Evolutionary conservation across 2,797 vertebrate species (phyloP).

Genomic region (Phoeniculus purpureus): DNA sequence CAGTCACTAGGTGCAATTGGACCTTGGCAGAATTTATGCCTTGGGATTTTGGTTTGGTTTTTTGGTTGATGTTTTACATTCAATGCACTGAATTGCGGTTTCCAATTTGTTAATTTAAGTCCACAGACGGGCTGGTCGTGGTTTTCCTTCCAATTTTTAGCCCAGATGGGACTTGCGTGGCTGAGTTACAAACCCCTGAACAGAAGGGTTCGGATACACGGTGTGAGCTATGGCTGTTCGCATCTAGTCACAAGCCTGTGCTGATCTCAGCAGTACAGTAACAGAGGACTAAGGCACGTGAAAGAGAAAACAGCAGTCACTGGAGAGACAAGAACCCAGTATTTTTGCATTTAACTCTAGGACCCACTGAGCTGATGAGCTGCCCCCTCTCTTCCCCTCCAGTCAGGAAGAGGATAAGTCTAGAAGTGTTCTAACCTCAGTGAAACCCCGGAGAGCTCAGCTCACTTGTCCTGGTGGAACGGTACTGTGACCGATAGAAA

Average conservation of each 20-base stretch:
- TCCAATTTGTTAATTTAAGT: neutral
- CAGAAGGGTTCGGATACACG: conserved; percentile 67
- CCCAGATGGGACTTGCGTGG: conserved; percentile 24
- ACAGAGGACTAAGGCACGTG: neutral
- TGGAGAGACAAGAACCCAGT: neutral
- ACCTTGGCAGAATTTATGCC: neutral
- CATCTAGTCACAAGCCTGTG: neutral
- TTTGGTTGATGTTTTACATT: neutral
- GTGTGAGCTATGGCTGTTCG: conserved; percentile 4
- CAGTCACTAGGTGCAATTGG: conserved; percentile 19
- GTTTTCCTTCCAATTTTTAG: conserved; percentile 3
- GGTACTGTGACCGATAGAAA: neutral
- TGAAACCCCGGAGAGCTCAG: neutral
- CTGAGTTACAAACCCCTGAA: conserved; percentile 75
- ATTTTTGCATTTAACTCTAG: neutral
- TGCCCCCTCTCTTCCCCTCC: neutral
- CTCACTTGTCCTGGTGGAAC: neutral
- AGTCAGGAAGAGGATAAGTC: neutral
- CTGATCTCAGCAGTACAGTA: neutral
- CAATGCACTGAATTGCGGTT: neutral
- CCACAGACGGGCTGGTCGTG: neutral
- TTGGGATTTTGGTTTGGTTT: neutral
- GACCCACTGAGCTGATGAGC: neutral
- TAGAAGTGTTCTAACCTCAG: neutral
- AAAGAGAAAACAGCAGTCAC: neutral